Conservation (phyloP, 2,797 vertebrate species). For the Rhinichthys osculus region DNA sequence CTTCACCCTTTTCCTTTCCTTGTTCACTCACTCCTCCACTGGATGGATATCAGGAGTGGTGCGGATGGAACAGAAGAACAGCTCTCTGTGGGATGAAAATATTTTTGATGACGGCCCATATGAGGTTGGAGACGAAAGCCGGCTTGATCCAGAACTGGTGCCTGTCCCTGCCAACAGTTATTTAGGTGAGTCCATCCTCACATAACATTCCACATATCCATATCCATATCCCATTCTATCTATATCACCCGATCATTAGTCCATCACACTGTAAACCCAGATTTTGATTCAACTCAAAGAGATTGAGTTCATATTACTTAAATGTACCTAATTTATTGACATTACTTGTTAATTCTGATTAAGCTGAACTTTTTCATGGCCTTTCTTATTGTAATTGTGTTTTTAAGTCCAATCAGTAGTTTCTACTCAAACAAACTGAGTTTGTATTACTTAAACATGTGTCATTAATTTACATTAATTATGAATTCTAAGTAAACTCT, state of each 20-base stretch:
- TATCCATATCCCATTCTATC: background rate
- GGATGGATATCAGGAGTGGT: slow-evolving; percentile 83
- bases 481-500: no score
- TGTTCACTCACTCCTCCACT: background rate
- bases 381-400: no score
- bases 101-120: slow-evolving; percentile 91
- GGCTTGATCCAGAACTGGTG: slow-evolving; percentile 79
- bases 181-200: slow-evolving; percentile 83
- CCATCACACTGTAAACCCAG: no score
- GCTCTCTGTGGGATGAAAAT: slow-evolving; percentile 79
- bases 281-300: no score
- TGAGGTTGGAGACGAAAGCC: slow-evolving; percentile 87
- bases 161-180: slow-evolving; percentile 94
- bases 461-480: no score
- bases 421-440: no score
- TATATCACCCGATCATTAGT: background rate
- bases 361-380: no score
- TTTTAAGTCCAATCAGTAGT: no score
- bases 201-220: background rate
- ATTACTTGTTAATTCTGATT: no score
- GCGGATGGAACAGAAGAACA: slow-evolving; percentile 91
- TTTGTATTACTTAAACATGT: no score
- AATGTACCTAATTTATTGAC: no score
- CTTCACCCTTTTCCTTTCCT: slow-evolving; percentile 6
- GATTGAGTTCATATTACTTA: no score